Evolutionary conservation across 2,113 vertebrate genomes (phyloP).

Genomic region (Perccottus glenii): DNA sequence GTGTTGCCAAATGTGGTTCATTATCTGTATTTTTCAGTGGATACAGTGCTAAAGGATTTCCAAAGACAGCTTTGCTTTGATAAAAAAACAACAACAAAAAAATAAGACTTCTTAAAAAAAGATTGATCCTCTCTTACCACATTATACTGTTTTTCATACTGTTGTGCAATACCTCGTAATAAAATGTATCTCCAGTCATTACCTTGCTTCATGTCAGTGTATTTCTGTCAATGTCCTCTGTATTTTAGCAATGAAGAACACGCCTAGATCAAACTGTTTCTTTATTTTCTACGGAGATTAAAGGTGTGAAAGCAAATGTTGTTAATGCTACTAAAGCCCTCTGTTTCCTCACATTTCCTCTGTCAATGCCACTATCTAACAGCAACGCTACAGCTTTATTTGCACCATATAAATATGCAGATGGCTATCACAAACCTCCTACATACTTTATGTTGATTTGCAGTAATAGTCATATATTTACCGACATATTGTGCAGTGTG

Average conservation of each 20-base stretch:
- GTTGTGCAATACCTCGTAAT: too few species aligned
- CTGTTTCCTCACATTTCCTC: constrained; percentile 1
- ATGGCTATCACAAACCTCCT: constrained; percentile 1
- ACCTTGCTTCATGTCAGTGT: too few species aligned
- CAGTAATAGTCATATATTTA: background rate
- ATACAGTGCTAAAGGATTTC: too few species aligned
- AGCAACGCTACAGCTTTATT: constrained; percentile 13
- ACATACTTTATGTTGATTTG: constrained; percentile 5
- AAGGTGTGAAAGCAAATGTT: background rate
- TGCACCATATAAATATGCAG: constrained; percentile 1
- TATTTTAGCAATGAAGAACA: background rate
- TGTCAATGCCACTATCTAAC: background rate
- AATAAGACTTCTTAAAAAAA: too few species aligned
- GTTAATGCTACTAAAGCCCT: background rate
- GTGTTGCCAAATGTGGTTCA: background rate
- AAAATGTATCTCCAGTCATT: too few species aligned
- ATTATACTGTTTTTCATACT: too few species aligned
- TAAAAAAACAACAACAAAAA: too few species aligned
- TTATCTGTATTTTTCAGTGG: too few species aligned
- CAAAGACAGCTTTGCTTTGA: too few species aligned
- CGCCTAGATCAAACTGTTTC: background rate
- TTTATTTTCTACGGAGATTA: constrained; percentile 1
- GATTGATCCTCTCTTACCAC: too few species aligned
- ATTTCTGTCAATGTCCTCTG: too few species aligned
- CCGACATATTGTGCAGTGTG: background rate